A percentile compares a stretch with the other conserved stretches of the same genome.
Conservation (phyloP, 2,888 invertebrate genomes). For the Cephus pulcher region DNA sequence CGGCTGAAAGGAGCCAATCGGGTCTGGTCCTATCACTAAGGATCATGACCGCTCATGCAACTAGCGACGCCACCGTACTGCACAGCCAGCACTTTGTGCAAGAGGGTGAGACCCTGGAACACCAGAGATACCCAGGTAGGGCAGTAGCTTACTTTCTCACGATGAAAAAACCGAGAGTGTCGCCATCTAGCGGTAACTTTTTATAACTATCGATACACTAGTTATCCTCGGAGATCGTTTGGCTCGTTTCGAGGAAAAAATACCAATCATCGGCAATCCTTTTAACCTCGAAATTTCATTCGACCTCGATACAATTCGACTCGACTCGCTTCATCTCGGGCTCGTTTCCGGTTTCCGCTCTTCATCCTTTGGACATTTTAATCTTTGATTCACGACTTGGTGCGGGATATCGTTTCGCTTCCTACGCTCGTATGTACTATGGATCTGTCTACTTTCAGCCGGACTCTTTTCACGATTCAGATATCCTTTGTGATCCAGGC, state of each 20-base stretch:
- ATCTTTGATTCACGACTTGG: slow-evolving; percentile 31
- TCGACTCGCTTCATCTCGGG: not conserved
- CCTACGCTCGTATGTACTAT: not conserved
- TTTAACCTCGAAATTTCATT: not conserved
- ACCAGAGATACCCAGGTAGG: slow-evolving; percentile 62
- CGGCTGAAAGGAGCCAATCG: slow-evolving; percentile 60
- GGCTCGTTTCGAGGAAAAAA: not conserved
- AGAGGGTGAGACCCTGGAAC: slow-evolving; percentile 60
- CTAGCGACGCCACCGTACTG: slow-evolving; percentile 69
- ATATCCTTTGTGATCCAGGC: not conserved
- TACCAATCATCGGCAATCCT: not conserved
- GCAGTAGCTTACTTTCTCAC: slow-evolving; percentile 10
- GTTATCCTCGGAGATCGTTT: not conserved
- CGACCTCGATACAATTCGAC: not conserved
- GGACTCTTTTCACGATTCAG: not conserved
- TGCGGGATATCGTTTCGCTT: slow-evolving; percentile 25
- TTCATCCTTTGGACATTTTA: not conserved
- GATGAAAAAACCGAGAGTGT: not conserved
- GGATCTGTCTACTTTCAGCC: not conserved
- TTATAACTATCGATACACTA: not conserved
- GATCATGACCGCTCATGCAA: slow-evolving; percentile 68
- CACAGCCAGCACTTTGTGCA: slow-evolving; percentile 61
- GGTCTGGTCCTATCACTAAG: slow-evolving; percentile 68
- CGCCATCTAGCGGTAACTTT: not conserved
- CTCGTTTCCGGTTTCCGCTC: not conserved